Base-by-base conservation (phyloP, 2,797 vertebrate species). In the Sebastes oblongus region DNA sequence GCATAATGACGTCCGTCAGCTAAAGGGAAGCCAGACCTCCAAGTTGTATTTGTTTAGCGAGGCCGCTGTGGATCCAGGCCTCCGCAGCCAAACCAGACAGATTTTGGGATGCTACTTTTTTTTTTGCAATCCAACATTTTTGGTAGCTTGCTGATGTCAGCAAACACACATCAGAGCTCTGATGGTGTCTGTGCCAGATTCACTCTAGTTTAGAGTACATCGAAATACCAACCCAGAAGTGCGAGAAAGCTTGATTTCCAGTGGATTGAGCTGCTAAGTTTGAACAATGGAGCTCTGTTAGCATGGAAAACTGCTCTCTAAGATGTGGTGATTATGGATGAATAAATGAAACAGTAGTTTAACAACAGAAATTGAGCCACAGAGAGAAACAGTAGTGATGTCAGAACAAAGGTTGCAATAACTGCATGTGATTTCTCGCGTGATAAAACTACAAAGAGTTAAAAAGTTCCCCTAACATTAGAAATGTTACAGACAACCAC, bases 1-100 rank as follows among this genome's bases (percentile, higher is more conserved):
- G 77, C 85, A 88, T 92, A 89, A 92, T 89, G 86, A 88, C 74
- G 54, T 86, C 78, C 68, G 34, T 88, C 90, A 92, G 89, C 84
- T 69, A 64, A 83, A 88, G 81, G 66, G 59, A 89, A 86, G 85
- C 88, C 86, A 92, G 92, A 92, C 91, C 85, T 89, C 87, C 89
- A 34, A 84, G 87, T 86, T 87, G 65, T 91, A 89, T 92, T 93
- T 92, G 89, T 88, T 85, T 82, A 82, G 85, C 66, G 18, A 87
- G 85, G 58, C 88, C 82, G 25, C 76, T 75, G 75, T 56, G 80
- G 80, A 80, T 86, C 81, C 84, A 80, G 84, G 58, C 66, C 75
- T 86, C 71, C 18, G n/a, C 62, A 58, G 72, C 83, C 66, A 73
- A 85, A 81, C 86, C 77, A 86, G 84, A n/a, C 68, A 64, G 18